A percentile compares a stretch with the other conserved stretches of the same genome.
Conservation (phyloP, 2,797 vertebrate genomes). For the Poeciliopsis turneri region DNA sequence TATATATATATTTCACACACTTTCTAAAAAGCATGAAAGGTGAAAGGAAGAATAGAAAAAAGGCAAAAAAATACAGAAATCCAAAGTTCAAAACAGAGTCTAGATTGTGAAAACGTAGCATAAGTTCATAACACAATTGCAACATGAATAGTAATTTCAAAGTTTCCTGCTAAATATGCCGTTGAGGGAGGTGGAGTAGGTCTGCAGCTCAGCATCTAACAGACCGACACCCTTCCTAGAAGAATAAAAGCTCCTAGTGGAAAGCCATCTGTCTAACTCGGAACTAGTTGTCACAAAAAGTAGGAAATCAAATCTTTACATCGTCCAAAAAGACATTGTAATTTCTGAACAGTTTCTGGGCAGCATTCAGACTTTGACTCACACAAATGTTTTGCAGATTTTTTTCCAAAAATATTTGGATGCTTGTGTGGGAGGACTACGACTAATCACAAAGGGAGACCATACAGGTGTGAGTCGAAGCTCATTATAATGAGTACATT, state of each 20-base stretch:
- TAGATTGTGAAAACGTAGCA: background rate
- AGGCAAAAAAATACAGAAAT: background rate
- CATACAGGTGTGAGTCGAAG: slow-evolving; percentile 18
- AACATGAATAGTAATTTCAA: background rate
- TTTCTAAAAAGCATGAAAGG: background rate
- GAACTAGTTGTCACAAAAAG: too few species aligned
- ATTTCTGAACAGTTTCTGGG: background rate
- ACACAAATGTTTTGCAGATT: too few species aligned
- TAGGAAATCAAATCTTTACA: too few species aligned
- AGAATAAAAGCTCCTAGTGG: background rate
- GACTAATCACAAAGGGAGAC: slow-evolving; percentile 27
- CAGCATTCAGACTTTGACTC: too few species aligned
- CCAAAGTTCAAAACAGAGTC: background rate
- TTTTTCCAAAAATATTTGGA: background rate
- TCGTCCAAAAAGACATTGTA: too few species aligned
- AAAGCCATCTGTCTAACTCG: background rate
- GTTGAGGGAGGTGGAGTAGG: background rate
- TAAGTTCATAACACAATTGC: background rate
- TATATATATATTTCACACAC: too few species aligned
- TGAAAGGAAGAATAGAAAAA: background rate
- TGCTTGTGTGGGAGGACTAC: background rate
- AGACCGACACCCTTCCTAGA: background rate
- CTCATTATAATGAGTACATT: slow-evolving; percentile 47
- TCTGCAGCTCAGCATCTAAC: background rate
- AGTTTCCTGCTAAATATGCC: background rate